Conservation (phyloP, 2,797 vertebrate genomes). For the Chelidonichthys spinosus region DNA sequence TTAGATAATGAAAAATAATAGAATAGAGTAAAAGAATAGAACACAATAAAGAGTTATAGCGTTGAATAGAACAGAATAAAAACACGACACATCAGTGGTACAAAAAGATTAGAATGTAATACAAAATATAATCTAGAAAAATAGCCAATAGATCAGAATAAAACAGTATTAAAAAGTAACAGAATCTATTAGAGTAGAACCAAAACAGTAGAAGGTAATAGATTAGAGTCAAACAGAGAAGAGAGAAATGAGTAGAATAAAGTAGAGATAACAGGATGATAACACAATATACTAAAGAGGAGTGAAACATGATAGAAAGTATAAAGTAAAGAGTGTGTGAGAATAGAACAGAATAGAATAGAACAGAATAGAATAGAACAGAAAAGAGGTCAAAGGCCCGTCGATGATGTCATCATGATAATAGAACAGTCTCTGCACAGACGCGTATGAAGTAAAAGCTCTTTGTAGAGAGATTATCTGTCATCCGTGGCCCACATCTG, state of each 20-base stretch:
- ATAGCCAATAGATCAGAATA: not conserved
- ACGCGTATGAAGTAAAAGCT: constrained; percentile 60
- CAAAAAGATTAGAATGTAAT: not conserved
- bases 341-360: not conserved
- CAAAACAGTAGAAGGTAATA: not conserved
- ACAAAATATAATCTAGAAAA: not conserved
- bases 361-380: not conserved
- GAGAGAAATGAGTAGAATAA: not conserved
- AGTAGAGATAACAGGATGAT: not conserved
- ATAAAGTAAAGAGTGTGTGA: no score
- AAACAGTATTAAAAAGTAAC: not conserved
- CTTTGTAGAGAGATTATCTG: constrained; percentile 76
- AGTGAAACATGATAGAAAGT: no score
- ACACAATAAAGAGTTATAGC: not conserved
- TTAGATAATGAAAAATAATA: not conserved
- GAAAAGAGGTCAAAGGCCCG: not conserved
- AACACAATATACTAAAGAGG: no score
- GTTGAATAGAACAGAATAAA: not conserved
- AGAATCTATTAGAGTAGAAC: not conserved
- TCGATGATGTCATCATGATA: constrained; percentile 61
- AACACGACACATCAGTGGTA: not conserved
- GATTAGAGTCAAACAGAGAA: not conserved
- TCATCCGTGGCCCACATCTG: constrained; percentile 78
- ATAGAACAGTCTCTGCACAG: constrained; percentile 52
- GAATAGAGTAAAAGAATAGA: not conserved